Evolutionary conservation across 2,888 invertebrate species (phyloP).

Genomic region (Amaurobius ferox): DNA sequence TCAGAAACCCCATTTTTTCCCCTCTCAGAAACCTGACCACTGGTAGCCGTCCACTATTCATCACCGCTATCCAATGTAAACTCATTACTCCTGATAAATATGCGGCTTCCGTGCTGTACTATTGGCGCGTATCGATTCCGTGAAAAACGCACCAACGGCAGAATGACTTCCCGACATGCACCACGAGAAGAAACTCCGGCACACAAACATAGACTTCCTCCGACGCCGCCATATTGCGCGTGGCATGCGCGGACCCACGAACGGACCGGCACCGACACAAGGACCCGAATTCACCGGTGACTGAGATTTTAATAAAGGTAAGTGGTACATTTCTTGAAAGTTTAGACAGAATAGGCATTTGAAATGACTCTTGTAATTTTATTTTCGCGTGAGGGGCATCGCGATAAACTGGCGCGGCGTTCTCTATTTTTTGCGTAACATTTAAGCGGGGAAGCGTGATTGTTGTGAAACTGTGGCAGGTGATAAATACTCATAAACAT

Average conservation of each 20-base stretch:
- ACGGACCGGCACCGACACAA: not conserved
- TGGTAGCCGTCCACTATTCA: not conserved
- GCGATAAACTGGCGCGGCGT: too few species aligned
- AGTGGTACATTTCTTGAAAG: too few species aligned
- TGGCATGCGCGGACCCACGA: not conserved
- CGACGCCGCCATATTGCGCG: conserved; percentile 57
- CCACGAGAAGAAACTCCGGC: conserved; percentile 17
- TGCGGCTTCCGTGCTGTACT: conserved; percentile 6
- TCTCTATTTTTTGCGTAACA: too few species aligned
- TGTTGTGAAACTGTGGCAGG: too few species aligned
- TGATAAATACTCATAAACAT: too few species aligned
- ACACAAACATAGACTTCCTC: conserved; percentile 1
- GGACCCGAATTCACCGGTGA: not conserved
- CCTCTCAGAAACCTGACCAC: not conserved
- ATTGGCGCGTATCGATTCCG: conserved; percentile 10
- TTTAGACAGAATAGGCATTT: too few species aligned
- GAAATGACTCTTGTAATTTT: too few species aligned
- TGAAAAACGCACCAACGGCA: not conserved
- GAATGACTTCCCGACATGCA: conserved; percentile 40
- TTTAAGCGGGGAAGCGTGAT: too few species aligned
- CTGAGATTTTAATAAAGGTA: not conserved
- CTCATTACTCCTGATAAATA: not conserved
- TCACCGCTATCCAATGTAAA: not conserved
- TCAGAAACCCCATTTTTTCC: not conserved
- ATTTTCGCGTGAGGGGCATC: too few species aligned